phyloP scores from a whole-genome alignment of 2,797 vertebrate genomes.

The Channallabes apus region DNA sequence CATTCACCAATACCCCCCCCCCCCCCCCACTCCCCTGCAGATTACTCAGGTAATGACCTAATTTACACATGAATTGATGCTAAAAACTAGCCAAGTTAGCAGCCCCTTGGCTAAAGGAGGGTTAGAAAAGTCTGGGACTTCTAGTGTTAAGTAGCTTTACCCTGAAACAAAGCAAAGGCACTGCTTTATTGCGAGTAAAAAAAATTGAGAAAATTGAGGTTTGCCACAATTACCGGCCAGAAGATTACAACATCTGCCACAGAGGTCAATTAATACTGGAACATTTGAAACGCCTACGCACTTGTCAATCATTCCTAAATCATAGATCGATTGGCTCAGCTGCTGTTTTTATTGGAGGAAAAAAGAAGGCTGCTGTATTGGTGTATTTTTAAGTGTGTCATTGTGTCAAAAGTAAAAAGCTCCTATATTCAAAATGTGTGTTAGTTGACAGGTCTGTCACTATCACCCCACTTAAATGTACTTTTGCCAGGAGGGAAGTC shows the following conservation, averaged over 20 bases:
- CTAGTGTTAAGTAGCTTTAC: background rate
- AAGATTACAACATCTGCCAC: background rate
- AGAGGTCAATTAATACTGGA: background rate
- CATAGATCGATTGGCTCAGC: background rate
- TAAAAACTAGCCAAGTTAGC: too few relatives aligned
- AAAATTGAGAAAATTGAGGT: background rate
- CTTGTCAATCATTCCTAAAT: background rate
- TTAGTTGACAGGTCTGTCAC: slow-evolving; percentile 1
- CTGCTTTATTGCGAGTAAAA: background rate
- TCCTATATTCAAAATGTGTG: slow-evolving; percentile 6
- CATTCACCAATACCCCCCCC: too few relatives aligned
- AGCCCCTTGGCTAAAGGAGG: too few relatives aligned
- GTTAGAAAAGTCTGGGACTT: too few relatives aligned
- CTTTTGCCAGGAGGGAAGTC: slow-evolving; percentile 2
- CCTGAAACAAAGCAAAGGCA: background rate
- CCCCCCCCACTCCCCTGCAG: too few relatives aligned
- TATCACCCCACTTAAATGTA: background rate
- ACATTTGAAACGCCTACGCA: background rate
- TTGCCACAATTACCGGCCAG: background rate
- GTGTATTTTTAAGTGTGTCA: slow-evolving; percentile 8
- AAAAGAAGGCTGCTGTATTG: background rate
- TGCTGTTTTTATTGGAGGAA: background rate
- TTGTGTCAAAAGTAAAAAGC: background rate
- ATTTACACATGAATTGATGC: too few relatives aligned
- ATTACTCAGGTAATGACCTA: too few relatives aligned